Evolutionary conservation across 2,888 invertebrate species (phyloP).

Genomic region (Amphipoea oculea): DNA sequence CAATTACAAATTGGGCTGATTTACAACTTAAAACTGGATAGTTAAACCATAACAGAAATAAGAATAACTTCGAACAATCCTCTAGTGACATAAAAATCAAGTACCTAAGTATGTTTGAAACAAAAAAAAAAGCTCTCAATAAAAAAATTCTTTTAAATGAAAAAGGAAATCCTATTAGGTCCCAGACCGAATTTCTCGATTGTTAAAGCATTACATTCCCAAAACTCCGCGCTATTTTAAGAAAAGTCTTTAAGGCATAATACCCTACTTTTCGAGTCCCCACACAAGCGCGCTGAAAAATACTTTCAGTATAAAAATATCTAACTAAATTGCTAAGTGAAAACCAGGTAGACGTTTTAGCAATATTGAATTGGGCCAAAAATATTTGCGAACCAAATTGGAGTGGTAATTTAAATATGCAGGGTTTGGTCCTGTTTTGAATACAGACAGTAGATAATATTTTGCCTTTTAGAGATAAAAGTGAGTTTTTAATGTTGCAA

Average conservation of each 20-base stretch:
- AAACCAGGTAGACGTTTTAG: constrained; percentile 43
- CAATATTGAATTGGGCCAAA: constrained; percentile 46
- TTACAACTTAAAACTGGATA: background rate
- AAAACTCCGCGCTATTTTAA: constrained; percentile 5
- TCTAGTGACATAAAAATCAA: background rate
- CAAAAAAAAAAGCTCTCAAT: background rate
- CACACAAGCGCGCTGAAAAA: constrained; percentile 19
- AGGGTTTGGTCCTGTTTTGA: constrained; percentile 15
- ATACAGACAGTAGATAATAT: constrained; percentile 3
- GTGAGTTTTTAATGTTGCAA: background rate
- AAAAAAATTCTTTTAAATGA: background rate
- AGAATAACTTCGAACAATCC: background rate
- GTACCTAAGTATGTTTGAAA: background rate
- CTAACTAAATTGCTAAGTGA: constrained; percentile 47
- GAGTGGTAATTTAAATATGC: constrained; percentile 41
- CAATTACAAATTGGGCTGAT: too few species aligned
- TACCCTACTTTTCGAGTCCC: background rate
- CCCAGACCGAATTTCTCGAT: background rate
- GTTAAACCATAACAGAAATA: background rate
- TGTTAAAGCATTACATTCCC: background rate
- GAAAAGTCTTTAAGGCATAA: background rate
- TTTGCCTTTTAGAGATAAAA: background rate
- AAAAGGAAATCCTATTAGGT: background rate
- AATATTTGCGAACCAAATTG: constrained; percentile 55
- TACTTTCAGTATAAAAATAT: constrained; percentile 32